Evolutionary conservation across 2,888 invertebrate genomes (phyloP), one percentile per base, ranked within the genome.

Genomic region (Drosophila longiperda): DNA sequence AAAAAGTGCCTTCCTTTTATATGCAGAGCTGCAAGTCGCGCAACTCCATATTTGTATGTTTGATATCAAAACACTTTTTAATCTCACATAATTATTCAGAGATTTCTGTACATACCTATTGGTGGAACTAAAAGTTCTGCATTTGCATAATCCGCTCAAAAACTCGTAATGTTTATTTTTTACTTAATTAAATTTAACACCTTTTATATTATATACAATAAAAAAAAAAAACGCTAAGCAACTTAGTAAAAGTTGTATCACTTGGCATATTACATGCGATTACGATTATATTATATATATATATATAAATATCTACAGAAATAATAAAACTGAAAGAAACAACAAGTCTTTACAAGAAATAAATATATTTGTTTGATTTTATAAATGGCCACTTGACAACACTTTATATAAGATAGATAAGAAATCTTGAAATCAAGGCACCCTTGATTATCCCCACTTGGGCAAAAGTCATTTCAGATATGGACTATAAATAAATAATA

Each of bases 1-100:
- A 70, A 70, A 73, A 75, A 75, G 89, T 87, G 83, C 84, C 83
- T 84, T 89, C 66, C 87, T 75, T 55, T 70, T 45, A 36, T 38
- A 26, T 42, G 29, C 52, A 60, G n/a, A 67, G 40, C 57, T 55
- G 32, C 50, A 70, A 58, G 63, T 38, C 38, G 17, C 17, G 29
- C 50, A 59, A 63, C 20, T 55, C 38, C 32, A 55, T 45, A 49
- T 50, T 55, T 53, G 9, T 50, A 40, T 63, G 32, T 63, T 63
- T 49, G 20, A 55, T 50, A 45, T 45, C 7, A 23, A 54, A 33
- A 64, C 59, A 29, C 50, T 55, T 60, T 70, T 54, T 50, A 66
- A 67, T 78, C 67, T 67, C 64, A 57, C 9, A 45, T 42, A 20
- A 73, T 15, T 38, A 40, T 23, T 53, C 65, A 38, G 42, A 45